Evolutionary conservation across 2,888 invertebrate species (phyloP).

Genomic region (Troides helena): DNA sequence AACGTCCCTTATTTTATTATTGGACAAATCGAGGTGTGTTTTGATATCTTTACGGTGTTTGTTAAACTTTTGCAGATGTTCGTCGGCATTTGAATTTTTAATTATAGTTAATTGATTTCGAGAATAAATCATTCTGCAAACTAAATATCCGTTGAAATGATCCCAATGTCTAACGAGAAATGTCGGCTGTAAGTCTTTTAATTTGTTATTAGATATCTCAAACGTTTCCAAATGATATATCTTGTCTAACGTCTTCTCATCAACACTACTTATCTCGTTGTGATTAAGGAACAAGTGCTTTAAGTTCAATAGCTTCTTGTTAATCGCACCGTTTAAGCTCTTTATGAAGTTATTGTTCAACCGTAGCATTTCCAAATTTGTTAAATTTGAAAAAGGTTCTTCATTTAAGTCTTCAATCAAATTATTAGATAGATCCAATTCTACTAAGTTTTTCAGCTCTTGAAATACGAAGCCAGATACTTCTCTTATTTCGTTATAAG

Average conservation of each 20-base stretch:
- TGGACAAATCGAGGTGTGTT: constrained; percentile 64
- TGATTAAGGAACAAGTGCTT: constrained; percentile 59
- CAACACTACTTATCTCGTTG: constrained; percentile 58
- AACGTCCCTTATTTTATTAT: constrained; percentile 56
- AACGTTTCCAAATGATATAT: constrained; percentile 67
- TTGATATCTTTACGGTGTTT: constrained; percentile 43
- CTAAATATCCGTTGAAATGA: constrained; percentile 52
- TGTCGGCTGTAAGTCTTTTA: constrained; percentile 52
- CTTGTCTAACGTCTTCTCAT: constrained; percentile 55
- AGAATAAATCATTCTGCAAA: constrained; percentile 62
- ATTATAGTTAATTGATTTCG: constrained; percentile 54
- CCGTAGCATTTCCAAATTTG: constrained; percentile 50
- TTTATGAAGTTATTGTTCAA: constrained; percentile 62
- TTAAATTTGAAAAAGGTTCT: constrained; percentile 61
- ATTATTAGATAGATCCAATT: constrained; percentile 64
- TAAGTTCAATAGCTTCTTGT: constrained; percentile 50
- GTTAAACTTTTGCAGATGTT: constrained; percentile 24
- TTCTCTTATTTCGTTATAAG: constrained; percentile 51
- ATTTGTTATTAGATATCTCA: constrained; percentile 61
- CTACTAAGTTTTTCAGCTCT: constrained; percentile 51
- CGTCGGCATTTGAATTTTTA: constrained; percentile 53
- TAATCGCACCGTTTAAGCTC: constrained; percentile 65
- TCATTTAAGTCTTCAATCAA: constrained; percentile 52
- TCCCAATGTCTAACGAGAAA: constrained; percentile 64
- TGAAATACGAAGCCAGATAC: constrained; percentile 52